Conservation (phyloP, 2,797 vertebrate species). For the Syngnathus acus region DNA sequence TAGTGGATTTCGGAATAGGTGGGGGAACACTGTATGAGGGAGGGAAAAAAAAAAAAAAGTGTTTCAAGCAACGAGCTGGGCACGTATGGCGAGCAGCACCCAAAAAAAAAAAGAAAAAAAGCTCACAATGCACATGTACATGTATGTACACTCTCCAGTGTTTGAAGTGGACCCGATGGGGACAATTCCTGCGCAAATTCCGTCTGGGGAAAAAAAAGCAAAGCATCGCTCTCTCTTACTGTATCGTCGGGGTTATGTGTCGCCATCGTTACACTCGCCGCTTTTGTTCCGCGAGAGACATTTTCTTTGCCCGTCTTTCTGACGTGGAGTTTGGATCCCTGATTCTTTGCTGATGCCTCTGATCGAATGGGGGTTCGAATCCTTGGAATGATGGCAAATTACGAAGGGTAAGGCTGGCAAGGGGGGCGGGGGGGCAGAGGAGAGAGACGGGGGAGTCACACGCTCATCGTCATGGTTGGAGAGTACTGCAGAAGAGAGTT, state of each 20-base stretch:
- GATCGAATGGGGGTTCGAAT: slow-evolving; percentile 59
- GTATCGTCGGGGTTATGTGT: slow-evolving; percentile 30
- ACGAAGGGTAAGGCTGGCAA: slow-evolving; percentile 28
- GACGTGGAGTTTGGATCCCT: slow-evolving; percentile 78
- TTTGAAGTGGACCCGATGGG: slow-evolving; percentile 72
- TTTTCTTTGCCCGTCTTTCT: slow-evolving; percentile 45
- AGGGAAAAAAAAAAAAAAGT: no score
- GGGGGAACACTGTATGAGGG: not conserved
- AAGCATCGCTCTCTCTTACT: slow-evolving; percentile 49
- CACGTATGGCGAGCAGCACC: slow-evolving; percentile 46
- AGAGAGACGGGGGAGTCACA: slow-evolving; percentile 72
- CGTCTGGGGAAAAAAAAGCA: slow-evolving; percentile 53
- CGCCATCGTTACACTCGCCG: slow-evolving; percentile 76
- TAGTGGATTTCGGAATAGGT: not conserved
- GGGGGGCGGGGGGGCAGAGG: slow-evolving; percentile 20
- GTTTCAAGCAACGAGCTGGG: not conserved
- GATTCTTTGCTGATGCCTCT: slow-evolving; percentile 81
- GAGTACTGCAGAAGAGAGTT: slow-evolving; percentile 78
- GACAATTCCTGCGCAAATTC: slow-evolving; percentile 71
- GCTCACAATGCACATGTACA: slow-evolving; percentile 63
- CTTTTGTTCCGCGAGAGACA: slow-evolving; percentile 57
- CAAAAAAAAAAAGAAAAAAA: slow-evolving; percentile 61
- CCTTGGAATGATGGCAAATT: slow-evolving; percentile 84
- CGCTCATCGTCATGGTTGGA: slow-evolving; percentile 99
- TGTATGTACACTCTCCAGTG: slow-evolving; percentile 85